phyloP scores from a whole-genome alignment of 1,140 invertebrate genomes.

The Ips nitidus region DNA sequence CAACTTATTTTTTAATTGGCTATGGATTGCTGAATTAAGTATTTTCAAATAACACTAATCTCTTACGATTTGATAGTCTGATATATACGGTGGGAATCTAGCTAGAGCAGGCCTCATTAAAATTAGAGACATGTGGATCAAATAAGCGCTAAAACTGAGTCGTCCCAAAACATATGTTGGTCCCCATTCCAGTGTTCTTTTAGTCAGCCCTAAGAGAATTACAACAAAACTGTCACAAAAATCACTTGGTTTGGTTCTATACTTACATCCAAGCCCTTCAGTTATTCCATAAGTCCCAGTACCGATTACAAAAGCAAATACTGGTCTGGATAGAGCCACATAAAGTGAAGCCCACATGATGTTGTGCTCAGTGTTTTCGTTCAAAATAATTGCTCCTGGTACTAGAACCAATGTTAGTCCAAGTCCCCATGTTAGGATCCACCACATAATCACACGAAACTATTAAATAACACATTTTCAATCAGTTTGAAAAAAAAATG shows the following conservation, averaged over 20 bases:
- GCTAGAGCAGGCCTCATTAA: conserved; percentile 21
- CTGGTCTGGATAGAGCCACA: conserved; percentile 30
- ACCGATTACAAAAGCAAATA: conserved; percentile 35
- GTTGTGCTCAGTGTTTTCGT: conserved; percentile 2
- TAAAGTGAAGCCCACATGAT: conserved; percentile 32
- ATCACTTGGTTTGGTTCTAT: neutral
- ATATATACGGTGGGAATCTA: conserved; percentile 28
- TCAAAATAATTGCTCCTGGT: conserved; percentile 19
- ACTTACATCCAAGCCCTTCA: conserved; percentile 42
- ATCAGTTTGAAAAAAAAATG: no score
- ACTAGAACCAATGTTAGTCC: conserved; percentile 15
- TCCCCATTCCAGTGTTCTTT: conserved; percentile 30
- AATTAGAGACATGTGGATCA: conserved; percentile 36
- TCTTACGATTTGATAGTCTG: conserved; percentile 34
- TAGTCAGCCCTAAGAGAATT: conserved; percentile 30
- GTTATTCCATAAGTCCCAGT: conserved; percentile 33
- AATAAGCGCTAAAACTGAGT: conserved; percentile 39
- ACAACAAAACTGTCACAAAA: neutral
- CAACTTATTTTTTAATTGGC: no score
- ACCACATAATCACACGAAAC: conserved; percentile 10
- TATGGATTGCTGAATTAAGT: neutral
- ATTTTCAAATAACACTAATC: neutral
- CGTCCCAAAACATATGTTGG: conserved; percentile 38
- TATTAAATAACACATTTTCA: neutral
- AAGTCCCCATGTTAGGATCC: conserved; percentile 4